phyloP scores from a whole-genome alignment of 2,113 vertebrate species.

The Aspidoscelis tigris region DNA sequence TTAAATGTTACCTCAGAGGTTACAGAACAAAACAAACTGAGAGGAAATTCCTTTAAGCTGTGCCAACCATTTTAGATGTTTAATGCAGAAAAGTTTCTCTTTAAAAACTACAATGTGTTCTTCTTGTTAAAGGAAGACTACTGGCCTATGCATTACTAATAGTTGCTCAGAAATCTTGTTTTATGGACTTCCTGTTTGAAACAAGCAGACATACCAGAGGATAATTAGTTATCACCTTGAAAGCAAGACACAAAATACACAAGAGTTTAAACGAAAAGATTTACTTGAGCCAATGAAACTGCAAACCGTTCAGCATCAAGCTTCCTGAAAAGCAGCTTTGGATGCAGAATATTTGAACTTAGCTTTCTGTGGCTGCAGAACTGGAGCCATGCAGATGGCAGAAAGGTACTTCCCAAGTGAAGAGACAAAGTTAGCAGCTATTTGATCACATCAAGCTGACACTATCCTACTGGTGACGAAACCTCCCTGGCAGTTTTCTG shows the following conservation, averaged over 20 bases:
- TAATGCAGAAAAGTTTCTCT: conserved; percentile 53
- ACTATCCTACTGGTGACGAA: conserved; percentile 45
- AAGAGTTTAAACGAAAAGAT: conserved; percentile 38
- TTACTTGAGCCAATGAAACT: conserved; percentile 36
- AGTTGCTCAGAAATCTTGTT: conserved; percentile 44
- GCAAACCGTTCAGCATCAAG: conserved; percentile 19
- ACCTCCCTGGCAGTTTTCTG: conserved; percentile 38
- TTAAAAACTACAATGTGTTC: conserved; percentile 49
- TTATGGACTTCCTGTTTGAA: conserved; percentile 43
- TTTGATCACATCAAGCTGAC: conserved; percentile 63
- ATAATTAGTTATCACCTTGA: conserved; percentile 72
- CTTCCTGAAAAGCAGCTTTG: conserved; percentile 2
- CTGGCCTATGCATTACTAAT: conserved; percentile 18
- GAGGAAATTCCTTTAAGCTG: conserved; percentile 50
- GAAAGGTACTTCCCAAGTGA: conserved; percentile 56
- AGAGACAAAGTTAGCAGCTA: conserved; percentile 71
- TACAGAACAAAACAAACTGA: conserved; percentile 31
- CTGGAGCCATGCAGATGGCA: neutral
- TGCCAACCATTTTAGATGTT: conserved; percentile 54
- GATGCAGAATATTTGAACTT: neutral
- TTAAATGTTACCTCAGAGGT: conserved; percentile 45
- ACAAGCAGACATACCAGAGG: conserved; percentile 56
- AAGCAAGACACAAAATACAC: conserved; percentile 64
- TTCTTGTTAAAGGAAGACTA: neutral
- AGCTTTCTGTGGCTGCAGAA: neutral